phyloP scores from a whole-genome alignment of 2,888 invertebrate genomes.

The Chymomyza caudatula region DNA sequence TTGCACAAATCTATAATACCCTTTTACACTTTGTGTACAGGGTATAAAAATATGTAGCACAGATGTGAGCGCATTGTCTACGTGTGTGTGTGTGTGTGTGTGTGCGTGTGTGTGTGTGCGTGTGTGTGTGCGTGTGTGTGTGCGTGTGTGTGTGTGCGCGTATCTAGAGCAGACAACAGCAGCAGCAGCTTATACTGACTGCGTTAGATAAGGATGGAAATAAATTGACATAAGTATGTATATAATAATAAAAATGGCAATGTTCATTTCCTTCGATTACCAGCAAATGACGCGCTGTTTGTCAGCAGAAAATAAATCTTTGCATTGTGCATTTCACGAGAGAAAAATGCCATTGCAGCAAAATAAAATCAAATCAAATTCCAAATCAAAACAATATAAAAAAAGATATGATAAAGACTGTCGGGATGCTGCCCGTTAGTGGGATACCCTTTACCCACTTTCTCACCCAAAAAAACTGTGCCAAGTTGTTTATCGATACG shows the following conservation, averaged over 20 bases:
- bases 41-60: not conserved
- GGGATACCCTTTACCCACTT: too few species aligned
- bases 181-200: not conserved
- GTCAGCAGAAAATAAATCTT: constrained; percentile 71
- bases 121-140: not conserved
- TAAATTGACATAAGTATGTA: not conserved
- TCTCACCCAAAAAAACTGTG: too few species aligned
- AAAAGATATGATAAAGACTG: too few species aligned
- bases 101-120: not conserved
- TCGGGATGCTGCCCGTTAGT: too few species aligned
- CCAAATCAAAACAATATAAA: not conserved
- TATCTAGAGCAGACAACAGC: not conserved
- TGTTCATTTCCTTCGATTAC: constrained; percentile 61
- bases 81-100: not conserved
- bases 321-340: constrained; percentile 58
- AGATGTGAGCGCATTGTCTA: not conserved
- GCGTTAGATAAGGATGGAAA: not conserved
- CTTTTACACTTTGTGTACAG: too few species aligned
- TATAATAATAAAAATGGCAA: constrained; percentile 23
- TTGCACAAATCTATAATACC: too few species aligned
- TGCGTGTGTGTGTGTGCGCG: not conserved
- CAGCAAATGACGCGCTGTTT: constrained; percentile 58
- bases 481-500: too few species aligned
- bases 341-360: constrained; percentile 35
- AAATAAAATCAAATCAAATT: constrained; percentile 6